Conservation (phyloP, 1,140 invertebrate genomes). For the Armadillidium nasatum region DNA sequence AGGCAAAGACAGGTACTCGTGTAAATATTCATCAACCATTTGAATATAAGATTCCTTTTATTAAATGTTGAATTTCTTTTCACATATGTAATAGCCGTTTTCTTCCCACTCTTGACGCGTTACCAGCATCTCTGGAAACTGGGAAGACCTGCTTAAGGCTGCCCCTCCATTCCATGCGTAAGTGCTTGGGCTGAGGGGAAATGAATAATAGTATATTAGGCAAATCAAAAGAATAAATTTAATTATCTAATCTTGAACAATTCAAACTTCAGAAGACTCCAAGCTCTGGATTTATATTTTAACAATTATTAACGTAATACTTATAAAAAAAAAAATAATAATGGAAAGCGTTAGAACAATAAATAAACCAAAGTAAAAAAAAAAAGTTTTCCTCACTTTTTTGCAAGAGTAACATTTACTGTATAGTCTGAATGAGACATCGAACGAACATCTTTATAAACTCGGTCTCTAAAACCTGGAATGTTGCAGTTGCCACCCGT, state of each 20-base stretch:
- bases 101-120: slow-evolving; percentile 44
- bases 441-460: slow-evolving; percentile 73
- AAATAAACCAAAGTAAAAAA: no score
- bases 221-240: no score
- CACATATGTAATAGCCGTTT: slow-evolving; percentile 38
- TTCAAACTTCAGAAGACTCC: slow-evolving; percentile 42
- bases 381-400: slow-evolving; percentile 50
- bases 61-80: slow-evolving; percentile 42
- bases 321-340: slow-evolving; percentile 11
- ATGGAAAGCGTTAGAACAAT: background rate
- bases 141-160: slow-evolving; percentile 53
- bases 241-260: slow-evolving; percentile 25
- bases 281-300: background rate
- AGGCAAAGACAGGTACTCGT: no score
- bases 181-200: slow-evolving; percentile 63
- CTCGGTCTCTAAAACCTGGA: slow-evolving; percentile 74
- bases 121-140: slow-evolving; percentile 41
- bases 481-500: slow-evolving; percentile 83
- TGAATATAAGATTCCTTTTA: background rate
- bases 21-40: no score
- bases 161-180: slow-evolving; percentile 86
- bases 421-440: slow-evolving; percentile 69
- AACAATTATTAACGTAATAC: no score
- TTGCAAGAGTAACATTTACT: slow-evolving; percentile 65
- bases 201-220: slow-evolving; percentile 21